These are phyloP conservation scores for Enteromius anoplus DNA, from an alignment of 2,797 vertebrate species.

Conservation along the genomic window DNA sequence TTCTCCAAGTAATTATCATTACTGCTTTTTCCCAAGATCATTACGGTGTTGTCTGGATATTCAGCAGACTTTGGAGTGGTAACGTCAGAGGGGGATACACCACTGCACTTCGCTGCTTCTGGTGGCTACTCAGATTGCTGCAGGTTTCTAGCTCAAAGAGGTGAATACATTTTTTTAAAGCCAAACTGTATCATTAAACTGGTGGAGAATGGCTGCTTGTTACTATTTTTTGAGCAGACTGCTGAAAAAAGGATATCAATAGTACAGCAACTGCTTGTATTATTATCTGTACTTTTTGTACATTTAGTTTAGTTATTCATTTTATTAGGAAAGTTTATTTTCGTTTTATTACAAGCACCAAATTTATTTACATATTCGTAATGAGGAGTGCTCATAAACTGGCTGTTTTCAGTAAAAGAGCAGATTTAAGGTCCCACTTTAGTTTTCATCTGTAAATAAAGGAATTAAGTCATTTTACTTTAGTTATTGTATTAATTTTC, in stretches of 20 bases:
- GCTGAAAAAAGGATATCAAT: background rate
- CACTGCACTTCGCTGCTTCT: constrained; percentile 87
- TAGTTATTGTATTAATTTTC: background rate
- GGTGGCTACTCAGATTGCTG: constrained; percentile 86
- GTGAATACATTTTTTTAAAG: constrained; percentile 66
- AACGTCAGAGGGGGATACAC: constrained; percentile 80
- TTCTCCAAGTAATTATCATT: background rate
- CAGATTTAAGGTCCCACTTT: background rate
- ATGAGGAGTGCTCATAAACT: background rate
- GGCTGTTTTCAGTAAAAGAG: background rate
- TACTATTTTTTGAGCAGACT: background rate
- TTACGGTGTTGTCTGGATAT: constrained; percentile 78
- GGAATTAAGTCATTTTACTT: background rate
- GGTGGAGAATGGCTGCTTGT: background rate
- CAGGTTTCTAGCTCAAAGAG: constrained; percentile 93
- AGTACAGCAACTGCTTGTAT: background rate
- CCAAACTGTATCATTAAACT: background rate
- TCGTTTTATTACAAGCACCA: background rate
- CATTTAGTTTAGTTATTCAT: background rate
- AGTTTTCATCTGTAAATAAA: background rate
- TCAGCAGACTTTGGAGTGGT: constrained; percentile 81
- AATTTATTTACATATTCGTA: background rate
- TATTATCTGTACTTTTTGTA: background rate
- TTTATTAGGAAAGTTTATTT: background rate
- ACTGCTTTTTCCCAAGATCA: constrained; percentile 65